Percentiles rank a stretch among this genome's conserved stretches.
Conservation (phyloP, 30 jellyfish, hydroid and myxozoan species). For the Mastigias papua region DNA sequence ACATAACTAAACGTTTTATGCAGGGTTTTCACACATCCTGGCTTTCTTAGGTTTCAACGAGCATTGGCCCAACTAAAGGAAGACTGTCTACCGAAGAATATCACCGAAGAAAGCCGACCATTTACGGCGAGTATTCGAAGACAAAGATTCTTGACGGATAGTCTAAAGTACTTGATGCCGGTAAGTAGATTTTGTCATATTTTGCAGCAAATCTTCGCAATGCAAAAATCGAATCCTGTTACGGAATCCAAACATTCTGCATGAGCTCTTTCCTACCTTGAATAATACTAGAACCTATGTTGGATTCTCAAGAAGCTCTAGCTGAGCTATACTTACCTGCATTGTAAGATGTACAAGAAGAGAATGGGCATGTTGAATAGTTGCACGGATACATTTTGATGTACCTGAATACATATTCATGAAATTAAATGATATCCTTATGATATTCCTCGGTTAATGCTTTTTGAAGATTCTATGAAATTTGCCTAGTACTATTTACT, state of each 20-base stretch:
- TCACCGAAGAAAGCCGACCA: conserved; percentile 71
- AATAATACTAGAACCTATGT: background rate
- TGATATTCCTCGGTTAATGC: too few species aligned
- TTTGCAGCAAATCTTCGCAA: background rate
- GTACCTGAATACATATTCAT: too few species aligned
- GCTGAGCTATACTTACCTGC: background rate
- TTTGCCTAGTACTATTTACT: too few species aligned
- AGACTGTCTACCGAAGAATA: conserved; percentile 52
- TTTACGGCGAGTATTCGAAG: conserved; percentile 77
- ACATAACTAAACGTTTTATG: too few species aligned
- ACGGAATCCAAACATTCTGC: background rate
- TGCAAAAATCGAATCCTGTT: background rate
- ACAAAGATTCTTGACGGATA: conserved; percentile 60
- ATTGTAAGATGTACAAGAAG: too few species aligned
- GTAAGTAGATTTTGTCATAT: conserved; percentile 11
- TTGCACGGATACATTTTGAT: too few species aligned
- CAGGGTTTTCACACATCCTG: background rate
- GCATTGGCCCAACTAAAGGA: conserved; percentile 80
- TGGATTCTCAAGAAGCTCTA: background rate
- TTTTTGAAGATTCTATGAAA: too few species aligned
- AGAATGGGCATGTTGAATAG: too few species aligned
- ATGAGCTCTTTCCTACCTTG: background rate
- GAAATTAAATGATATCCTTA: too few species aligned
- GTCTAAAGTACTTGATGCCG: conserved; percentile 56
- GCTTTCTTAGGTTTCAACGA: conserved; percentile 78